Base-by-base conservation (phyloP, 2,113 vertebrate species). In the Indri indri region DNA sequence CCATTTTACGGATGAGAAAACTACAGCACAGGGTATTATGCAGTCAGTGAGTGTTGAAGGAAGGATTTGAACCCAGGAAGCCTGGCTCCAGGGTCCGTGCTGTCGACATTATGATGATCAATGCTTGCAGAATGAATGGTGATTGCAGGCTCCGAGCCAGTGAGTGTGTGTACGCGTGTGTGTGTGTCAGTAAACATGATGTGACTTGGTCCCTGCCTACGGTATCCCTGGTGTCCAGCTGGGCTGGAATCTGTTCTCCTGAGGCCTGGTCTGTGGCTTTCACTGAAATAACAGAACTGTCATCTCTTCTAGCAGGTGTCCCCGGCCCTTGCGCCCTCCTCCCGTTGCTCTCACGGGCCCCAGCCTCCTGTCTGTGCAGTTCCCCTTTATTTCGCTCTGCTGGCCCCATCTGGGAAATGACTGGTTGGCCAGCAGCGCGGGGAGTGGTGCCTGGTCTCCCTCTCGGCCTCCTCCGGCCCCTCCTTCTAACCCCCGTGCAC, bases 221-320 rank as follows among this genome's bases (percentile, higher is more conserved):
- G 0, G 20, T 5, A 2, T 17, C n/a, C n/a, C 47, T 16, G 73
- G 50, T 52, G 91, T 73, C 27, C 45, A 22, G 63, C 71, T 50
- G 13, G 4, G 9, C 11, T 63, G 88, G 59, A 84, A 10, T 32
- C n/a, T 59, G 74, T 14, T 90, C 80, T 57, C 88, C 37, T 8
- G 88, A 91, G 66, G 61, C 47, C 93, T 47, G 76, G 42, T 16
- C 65, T 94, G 16, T 59, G 93, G 61, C 89, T 88, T 90, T 84
- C 16, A 47, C 23, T 82, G 86, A 88, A 92, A 42, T 18, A 50
- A 82, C 30, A 37, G 42, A 54, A 14, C 61, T 27, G 1, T 37
- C 34, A 2, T 7, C 52, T 83, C 81, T 86, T 42, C 68, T 25
- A 52, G 54, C 71, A 93, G 70, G 66, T 82, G 76, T 42, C 71